Evolutionary conservation across 2,797 vertebrate genomes (phyloP), one percentile per base, ranked within the genome.

Genomic region (Gouania willdenowi): DNA sequence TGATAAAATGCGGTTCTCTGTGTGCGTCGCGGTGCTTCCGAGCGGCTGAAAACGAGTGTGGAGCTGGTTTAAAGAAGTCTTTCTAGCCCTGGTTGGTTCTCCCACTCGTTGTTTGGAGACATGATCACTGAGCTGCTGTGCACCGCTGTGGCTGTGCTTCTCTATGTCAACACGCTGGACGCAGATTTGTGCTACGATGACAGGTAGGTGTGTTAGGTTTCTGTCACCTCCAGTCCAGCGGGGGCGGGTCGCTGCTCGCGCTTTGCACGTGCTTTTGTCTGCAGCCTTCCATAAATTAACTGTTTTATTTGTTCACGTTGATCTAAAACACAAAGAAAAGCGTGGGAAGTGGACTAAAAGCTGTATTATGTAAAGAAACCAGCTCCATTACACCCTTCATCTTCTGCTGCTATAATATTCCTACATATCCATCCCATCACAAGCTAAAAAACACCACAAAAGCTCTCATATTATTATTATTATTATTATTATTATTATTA

Each of bases 151-250:
- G 93, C 93, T 85, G 87, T 95, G 76, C 88, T 89, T 85, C 93
- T 97, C 53, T 95, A 97, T 52, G 73, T 92, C 71, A 97, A 97
- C 88, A 95, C 94, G 35, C 84, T 97, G 72, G 83, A 91, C 64
- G 92, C 93, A 10, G 94, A 95, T 88, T 96, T 97, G 90, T 97
- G 94, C 90, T 97, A 97, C 50, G 94, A 97, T 88, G 94, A 97
- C 93, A 94, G 93, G 94, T 96, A 14, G 93, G 94, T 96, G 14
- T 13, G 14, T 13, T 20, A 91, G 21, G 73, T n/a, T 26, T 24
- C 35, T 73, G 60, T 62, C 66, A 31, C 21, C 54, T 38, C 16
- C 26, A 39, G 48, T 8, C 3, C 44, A 8, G 37, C 26, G 5
- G 28, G 12, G 52, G 26, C 28, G 42, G 38, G 39, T 38, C 2